Evolutionary conservation across 2,113 vertebrate genomes (phyloP).

Genomic region (Misgurnus anguillicaudatus): DNA sequence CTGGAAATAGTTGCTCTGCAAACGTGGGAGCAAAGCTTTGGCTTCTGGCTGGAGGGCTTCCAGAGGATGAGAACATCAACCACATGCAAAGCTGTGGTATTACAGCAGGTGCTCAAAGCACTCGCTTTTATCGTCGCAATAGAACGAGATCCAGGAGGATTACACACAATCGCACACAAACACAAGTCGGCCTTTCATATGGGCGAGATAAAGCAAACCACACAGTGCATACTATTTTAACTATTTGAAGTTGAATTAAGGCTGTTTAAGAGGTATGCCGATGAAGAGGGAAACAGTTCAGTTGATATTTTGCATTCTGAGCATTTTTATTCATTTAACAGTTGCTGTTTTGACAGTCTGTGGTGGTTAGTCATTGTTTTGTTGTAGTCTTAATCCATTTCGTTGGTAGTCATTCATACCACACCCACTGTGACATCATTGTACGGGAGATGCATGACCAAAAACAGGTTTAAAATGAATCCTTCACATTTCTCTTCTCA

Average conservation of each 20-base stretch:
- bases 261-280: background rate
- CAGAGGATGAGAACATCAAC: slow-evolving; percentile 26
- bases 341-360: slow-evolving; percentile 5
- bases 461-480: slow-evolving; percentile 14
- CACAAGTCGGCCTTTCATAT: slow-evolving; percentile 7
- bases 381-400: background rate
- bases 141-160: slow-evolving; percentile 9
- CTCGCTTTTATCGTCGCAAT: slow-evolving; percentile 9
- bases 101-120: background rate
- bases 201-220: slow-evolving; percentile 13
- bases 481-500: no score
- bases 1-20: background rate
- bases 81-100: slow-evolving; percentile 33
- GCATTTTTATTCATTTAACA: slow-evolving; percentile 3
- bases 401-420: slow-evolving; percentile 24
- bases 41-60: slow-evolving; percentile 5
- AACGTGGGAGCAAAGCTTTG: background rate
- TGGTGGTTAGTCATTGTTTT: slow-evolving; percentile 6
- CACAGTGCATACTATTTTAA: background rate
- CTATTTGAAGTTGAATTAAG: background rate
- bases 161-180: background rate
- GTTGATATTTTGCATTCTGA: background rate
- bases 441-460: background rate
- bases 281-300: background rate
- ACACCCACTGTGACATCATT: slow-evolving; percentile 18